Percentiles rank a stretch among this genome's conserved stretches.
These are phyloP conservation scores for Salmo trutta DNA, from an alignment of 2,797 vertebrate genomes.

Conservation along the genomic window DNA sequence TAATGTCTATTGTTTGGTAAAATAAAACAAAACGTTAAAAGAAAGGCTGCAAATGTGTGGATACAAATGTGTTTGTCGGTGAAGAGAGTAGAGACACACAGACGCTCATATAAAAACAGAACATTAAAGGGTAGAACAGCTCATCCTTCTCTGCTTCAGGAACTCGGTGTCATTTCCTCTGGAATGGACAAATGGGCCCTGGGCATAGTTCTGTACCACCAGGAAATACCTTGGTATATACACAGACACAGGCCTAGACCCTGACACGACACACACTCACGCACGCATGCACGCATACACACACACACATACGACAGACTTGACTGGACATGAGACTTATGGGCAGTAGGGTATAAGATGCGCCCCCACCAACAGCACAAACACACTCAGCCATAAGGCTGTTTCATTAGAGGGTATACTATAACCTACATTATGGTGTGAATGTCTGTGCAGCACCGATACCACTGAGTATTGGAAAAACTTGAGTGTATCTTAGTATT, in stretches of 20 bases:
- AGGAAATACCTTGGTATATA: constrained; percentile 57
- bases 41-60: neutral
- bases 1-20: neutral
- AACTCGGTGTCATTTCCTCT: constrained; percentile 63
- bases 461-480: too few species aligned
- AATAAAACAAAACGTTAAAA: neutral
- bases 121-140: constrained; percentile 24
- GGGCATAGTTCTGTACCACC: constrained; percentile 32
- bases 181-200: constrained; percentile 47
- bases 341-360: neutral
- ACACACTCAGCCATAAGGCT: neutral
- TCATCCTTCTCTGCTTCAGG: constrained; percentile 32
- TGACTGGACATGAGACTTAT: neutral
- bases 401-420: too few species aligned
- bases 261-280: neutral
- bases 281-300: neutral
- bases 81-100: neutral
- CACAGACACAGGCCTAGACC: neutral
- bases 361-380: neutral
- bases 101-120: neutral
- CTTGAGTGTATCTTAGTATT: too few species aligned
- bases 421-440: too few species aligned
- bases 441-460: too few species aligned
- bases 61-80: neutral
- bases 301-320: neutral